Conservation (phyloP, 2,113 vertebrate species). For the Anolis sagrei region DNA sequence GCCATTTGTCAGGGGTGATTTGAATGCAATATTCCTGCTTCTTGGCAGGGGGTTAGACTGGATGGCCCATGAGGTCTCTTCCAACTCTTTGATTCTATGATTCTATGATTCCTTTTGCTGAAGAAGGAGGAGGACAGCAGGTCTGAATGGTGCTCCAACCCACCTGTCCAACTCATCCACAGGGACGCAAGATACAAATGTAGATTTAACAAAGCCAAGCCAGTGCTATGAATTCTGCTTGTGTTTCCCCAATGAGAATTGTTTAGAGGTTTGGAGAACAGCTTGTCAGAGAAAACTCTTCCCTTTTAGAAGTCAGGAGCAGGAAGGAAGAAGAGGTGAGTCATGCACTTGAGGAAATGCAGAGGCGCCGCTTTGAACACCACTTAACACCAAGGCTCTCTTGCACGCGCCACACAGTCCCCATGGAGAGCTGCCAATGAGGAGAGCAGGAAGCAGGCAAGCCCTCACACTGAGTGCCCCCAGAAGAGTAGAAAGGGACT, state of each 20-base stretch:
- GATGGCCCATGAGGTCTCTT: too few relatives aligned
- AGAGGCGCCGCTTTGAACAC: rapidly evolving
- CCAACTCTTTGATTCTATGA: too few relatives aligned
- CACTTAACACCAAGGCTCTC: rapidly evolving
- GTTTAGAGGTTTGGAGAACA: background rate
- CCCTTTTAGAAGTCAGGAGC: background rate
- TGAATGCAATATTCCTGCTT: too few relatives aligned
- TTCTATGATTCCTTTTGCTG: rapidly evolving
- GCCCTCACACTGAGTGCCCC: too few relatives aligned
- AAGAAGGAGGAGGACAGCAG: too few relatives aligned
- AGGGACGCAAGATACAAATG: background rate
- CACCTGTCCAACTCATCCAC: too few relatives aligned
- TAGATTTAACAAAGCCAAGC: conserved; percentile 20
- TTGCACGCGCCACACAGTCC: background rate
- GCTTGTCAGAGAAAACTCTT: conserved; percentile 3
- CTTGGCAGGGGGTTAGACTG: too few relatives aligned
- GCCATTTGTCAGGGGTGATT: too few relatives aligned
- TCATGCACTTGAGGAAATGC: conserved; percentile 5
- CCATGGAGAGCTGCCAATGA: background rate
- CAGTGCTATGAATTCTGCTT: conserved; percentile 46
- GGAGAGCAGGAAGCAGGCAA: background rate
- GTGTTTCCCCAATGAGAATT: conserved; percentile 3
- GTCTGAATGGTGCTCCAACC: too few relatives aligned
- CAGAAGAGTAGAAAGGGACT: too few relatives aligned
- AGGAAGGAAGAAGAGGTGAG: conserved; percentile 4